Evolutionary conservation across 2,888 invertebrate genomes (phyloP), one percentile per base, ranked within the genome.

Genomic region (Athalia circularis): DNA sequence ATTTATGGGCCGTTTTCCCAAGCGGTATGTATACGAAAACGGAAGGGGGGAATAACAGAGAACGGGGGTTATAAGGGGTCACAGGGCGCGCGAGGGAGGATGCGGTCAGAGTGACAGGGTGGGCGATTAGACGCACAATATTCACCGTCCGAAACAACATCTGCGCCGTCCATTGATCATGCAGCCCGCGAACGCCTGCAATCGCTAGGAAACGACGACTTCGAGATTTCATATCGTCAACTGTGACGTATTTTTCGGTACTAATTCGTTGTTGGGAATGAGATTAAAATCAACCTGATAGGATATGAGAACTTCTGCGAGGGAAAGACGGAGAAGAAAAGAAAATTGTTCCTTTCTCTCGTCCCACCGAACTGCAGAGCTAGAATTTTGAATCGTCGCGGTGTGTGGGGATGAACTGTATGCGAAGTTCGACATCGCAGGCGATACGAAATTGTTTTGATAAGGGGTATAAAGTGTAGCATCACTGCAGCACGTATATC

Each of bases 91-190:
- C 15, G 29, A 50, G 57, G 57, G 79, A 80, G 75, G 82, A 80
- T 87, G 88, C 85, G 89, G 90, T 90, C 90, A 89, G 86, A 90
- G 87, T 88, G 90, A 90, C 89, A 89, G 90, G 88, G 87, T 86
- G 88, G 88, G 84, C 88, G 90, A 90, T 90, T 90, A 90, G 88
- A 87, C 88, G 88, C 87, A 88, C 89, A 88, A 90, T 89, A 88
- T 88, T 88, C 86, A 82, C 85, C 85, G 86, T 87, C 85, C 85
- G 83, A 86, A 87, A 84, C 86, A 86, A 86, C 90, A 89, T 89
- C 90, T 90, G 88, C 87, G 87, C 85, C 87, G 86, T 87, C 88
- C 89, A 88, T 89, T 88, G 90, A 89, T 89, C 89, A 88, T 84
- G 81, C 48, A 54, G 77, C 50, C 65, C 74, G 52, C 43, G 52